Base-by-base conservation (phyloP, 92 coral and sea anemone genomes). In the Bergia puertoricense region DNA sequence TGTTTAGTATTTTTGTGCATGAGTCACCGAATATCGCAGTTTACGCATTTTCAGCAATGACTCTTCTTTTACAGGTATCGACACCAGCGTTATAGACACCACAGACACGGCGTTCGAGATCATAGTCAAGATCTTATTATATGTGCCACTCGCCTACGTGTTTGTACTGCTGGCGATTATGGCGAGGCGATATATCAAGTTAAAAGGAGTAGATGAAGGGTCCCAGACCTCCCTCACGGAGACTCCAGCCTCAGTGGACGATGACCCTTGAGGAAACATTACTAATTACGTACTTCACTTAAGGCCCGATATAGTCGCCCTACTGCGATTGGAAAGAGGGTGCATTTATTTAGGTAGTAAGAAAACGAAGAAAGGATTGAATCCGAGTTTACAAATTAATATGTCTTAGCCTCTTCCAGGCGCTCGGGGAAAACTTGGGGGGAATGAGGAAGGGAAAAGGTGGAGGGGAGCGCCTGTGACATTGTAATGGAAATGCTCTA, bases 131-230 rank as follows among this genome's bases (percentile, higher is more conserved):
- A 77, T 86, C n/a, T 76, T 86, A 42, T 37, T 75, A 11, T 86
- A 86, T 43, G 82, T 86, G 56, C 89, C 89, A 46, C 89, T 86
- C 36, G 73, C 10, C 41, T 86, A 86, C 66, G 57, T 86, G 40
- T 66, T 76, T n/a, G 83, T 86, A 11, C 51, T 86, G 56, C 71
- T 86, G 48, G 87, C 7, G 67, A 84, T 84, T 7, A 39, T 84
- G 44, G 87, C 79, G 16, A 48, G 87, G 46, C 87, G 87, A 10
- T 84, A 84, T 45, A 9, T 84, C 79, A 50, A 14, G 66, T 14
- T 84, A n/a, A 84, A 71, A 71, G 79, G 68, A 51, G 79, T 38
- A 10, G 79, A 50, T 6, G 87, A 45, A 18, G 79, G 79, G 13
- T 84, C 87, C 68, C 79, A 71, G 68, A 84, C 87, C 18, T 84